Evolutionary conservation across 1,140 invertebrate genomes (phyloP), one percentile per base, ranked within the genome.

Genomic region (Samia ricini): DNA sequence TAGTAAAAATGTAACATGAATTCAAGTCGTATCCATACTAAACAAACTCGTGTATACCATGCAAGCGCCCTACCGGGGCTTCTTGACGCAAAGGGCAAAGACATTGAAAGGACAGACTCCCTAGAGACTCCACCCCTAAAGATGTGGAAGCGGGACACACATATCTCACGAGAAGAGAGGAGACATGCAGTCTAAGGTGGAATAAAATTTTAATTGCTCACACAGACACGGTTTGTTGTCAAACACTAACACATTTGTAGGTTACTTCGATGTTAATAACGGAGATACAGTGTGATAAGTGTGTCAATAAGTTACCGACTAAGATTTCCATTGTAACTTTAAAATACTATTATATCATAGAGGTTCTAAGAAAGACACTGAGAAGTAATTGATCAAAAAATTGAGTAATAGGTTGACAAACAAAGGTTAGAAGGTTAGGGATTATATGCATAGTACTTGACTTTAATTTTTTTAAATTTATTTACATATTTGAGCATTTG

Each of bases 81-180:
- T 77, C 80, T 83, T 78, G 86, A 81, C 81, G 85, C 86, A 84
- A 88, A 89, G 86, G 86, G 85, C 86, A 89, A 89, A 89, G 86
- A 89, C 86, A 89, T 89, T 85, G 81, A 86, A 91, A 91, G 90
- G 88, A 91, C 90, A 91, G 91, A 91, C 91, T 91, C 91, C 91
- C 91, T 72, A 64, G 91, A 89, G 91, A 91, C 81, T 82, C 81
- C 84, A 88, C 89, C 89, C 83, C 84, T 81, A 81, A 89, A 89
- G 87, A 89, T 84, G 83, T 49, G 65, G 21, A 66, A 85, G 61
- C 61, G 70, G 68, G 85, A 89, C 76, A 71, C 75, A 74, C 67
- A 69, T 88, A 89, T 76, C 66, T 61, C 62, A 58, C 56, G 59
- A 71, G 71, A 59, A 64, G 83, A 78, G 74, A 82, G 57, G 56